Evolutionary conservation across 2,797 vertebrate genomes (phyloP), one percentile per base, ranked within the genome.

Genomic region (Sebastes goodei): DNA sequence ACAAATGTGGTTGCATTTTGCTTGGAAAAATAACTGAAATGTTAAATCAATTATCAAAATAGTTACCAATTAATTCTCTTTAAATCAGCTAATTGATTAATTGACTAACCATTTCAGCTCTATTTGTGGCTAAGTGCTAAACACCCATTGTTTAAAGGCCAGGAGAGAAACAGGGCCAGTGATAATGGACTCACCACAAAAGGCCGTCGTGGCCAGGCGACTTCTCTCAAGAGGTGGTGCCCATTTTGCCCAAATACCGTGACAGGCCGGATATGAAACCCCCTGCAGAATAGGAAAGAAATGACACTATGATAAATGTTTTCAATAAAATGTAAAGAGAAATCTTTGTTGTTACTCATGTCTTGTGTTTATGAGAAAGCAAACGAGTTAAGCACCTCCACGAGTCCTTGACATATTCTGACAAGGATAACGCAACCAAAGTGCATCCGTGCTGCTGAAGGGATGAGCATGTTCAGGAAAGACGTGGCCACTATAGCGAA

Each of bases 231-330:
- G 92, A 6, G 97, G 97, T 0, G 97, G 97, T 0, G 97, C 97
- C 97, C 97, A 98, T 76, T 98, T 98, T 72, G 97, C 97, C 97
- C 97, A 98, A 87, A 98, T 98, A 21, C 97, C 97, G 0, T 98
- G 97, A 85, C 97, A 98, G 2, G 97, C 97, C 0, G 97, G 97
- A 82, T 97, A 98, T 0, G 97, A 97, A 56, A 98, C 97, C 0
- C 97, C 97, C 97, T 98, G 80, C 7, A 11, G 65, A 15, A 68
- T 0, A 8, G 9, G 6, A 10, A 25, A 30, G n/a, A 78, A 66
- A 72, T 69, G 3, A 78, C n/a, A 53, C 5, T 0, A 2, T 53
- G 23, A 33, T 15, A 2, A 32, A 71, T n/a, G 10, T 6, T 27
- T 1, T 15, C 5, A n/a, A 23, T 10, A n/a, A 61, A 29, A 59